Percentiles rank a stretch among this genome's conserved stretches.
phyloP scores from a whole-genome alignment of 2,888 invertebrate genomes.

The Cheilosia scutellata region DNA sequence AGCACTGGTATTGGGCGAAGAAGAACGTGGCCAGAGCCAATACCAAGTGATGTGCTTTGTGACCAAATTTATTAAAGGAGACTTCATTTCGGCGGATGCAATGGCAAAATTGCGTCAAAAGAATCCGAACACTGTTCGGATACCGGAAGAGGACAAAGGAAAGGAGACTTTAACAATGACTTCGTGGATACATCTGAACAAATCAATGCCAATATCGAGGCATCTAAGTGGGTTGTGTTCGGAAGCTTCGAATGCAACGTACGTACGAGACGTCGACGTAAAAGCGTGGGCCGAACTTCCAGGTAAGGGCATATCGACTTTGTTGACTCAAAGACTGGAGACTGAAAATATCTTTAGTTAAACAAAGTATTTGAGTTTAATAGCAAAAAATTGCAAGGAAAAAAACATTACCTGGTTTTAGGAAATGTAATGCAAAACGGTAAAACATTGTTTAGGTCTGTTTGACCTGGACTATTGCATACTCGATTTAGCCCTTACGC shows the following conservation, averaged over 20 bases:
- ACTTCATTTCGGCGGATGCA: conserved; percentile 97
- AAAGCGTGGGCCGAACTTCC: conserved; percentile 91
- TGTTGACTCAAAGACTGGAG: too few species aligned
- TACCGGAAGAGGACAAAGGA: conserved; percentile 95
- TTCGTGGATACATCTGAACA: conserved; percentile 89
- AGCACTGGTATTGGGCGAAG: conserved; percentile 94
- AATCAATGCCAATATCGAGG: conserved; percentile 89
- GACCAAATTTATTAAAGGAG: conserved; percentile 94
- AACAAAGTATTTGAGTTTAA: too few species aligned
- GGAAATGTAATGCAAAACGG: too few species aligned
- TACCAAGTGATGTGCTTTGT: conserved; percentile 96
- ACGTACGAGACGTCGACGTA: conserved; percentile 91
- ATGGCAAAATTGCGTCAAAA: conserved; percentile 97
- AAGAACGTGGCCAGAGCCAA: conserved; percentile 95
- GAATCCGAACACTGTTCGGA: conserved; percentile 94
- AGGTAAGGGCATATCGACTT: conserved; percentile 86
- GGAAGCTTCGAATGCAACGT: conserved; percentile 91
- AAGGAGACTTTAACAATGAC: conserved; percentile 93
- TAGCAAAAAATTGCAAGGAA: too few species aligned
- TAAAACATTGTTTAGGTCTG: too few species aligned
- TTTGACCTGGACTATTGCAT: too few species aligned
- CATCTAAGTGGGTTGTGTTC: conserved; percentile 91
- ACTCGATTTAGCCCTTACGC: too few species aligned
- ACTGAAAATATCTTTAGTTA: too few species aligned
- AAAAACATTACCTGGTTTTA: too few species aligned